Evolutionary conservation across 1,140 invertebrate species (phyloP).

Genomic region (Lysiphlebus fabarum): DNA sequence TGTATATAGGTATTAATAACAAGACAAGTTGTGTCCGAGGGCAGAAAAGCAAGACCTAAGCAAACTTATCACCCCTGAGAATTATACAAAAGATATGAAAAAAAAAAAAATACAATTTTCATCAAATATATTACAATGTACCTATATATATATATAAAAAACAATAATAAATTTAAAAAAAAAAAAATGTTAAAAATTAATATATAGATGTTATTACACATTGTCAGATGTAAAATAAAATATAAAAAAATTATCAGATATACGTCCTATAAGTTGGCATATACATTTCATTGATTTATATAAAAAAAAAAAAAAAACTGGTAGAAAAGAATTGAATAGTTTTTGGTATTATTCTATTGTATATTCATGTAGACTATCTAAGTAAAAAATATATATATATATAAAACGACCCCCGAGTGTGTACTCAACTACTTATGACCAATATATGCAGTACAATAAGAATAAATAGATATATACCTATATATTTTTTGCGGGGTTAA

Average conservation of each 20-base stretch:
- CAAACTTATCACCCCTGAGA: slow-evolving; percentile 16
- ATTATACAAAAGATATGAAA: slow-evolving; percentile 10
- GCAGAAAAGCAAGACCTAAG: slow-evolving; percentile 19
- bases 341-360: slow-evolving; percentile 19
- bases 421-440: slow-evolving; percentile 27
- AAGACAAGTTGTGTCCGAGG: not conserved
- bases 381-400: not conserved
- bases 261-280: too few species aligned
- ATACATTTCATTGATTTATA: too few species aligned
- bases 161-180: too few species aligned
- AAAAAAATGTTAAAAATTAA: too few species aligned
- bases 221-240: too few species aligned
- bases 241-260: too few species aligned
- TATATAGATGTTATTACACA: too few species aligned
- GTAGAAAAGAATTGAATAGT: not conserved
- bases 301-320: too few species aligned
- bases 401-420: slow-evolving; percentile 18
- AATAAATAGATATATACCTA: too few species aligned
- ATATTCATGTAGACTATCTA: too few species aligned
- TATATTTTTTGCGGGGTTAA: slow-evolving; percentile 9
- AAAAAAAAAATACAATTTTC: not conserved
- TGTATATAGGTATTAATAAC: slow-evolving; percentile 3
- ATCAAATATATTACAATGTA: too few species aligned
- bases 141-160: too few species aligned
- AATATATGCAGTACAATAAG: slow-evolving; percentile 24